Conservation (phyloP, 2,888 invertebrate genomes). For the Megalurothrips usitatus region DNA sequence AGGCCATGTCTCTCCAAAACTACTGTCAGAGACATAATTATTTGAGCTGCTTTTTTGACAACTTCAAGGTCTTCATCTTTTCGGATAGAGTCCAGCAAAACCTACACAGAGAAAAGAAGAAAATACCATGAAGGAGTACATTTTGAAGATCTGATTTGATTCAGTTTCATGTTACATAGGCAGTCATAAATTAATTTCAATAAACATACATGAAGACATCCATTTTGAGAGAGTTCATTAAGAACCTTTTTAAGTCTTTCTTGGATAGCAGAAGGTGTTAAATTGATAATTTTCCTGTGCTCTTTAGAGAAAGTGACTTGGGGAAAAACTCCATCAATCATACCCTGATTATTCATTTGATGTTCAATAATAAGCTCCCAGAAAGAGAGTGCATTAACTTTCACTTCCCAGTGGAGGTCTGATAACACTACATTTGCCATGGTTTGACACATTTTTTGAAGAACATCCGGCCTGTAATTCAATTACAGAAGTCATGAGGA, state of each 20-base stretch:
- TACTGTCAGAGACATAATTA: conserved; percentile 53
- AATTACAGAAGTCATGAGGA: neutral
- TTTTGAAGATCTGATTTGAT: neutral
- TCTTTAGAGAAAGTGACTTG: conserved; percentile 74
- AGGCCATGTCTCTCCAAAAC: conserved; percentile 57
- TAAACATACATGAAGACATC: conserved; percentile 58
- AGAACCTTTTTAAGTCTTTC: conserved; percentile 61
- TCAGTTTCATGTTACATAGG: conserved; percentile 26
- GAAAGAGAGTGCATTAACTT: conserved; percentile 63
- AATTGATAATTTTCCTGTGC: conserved; percentile 67
- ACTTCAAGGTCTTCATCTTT: conserved; percentile 70
- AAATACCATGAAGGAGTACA: conserved; percentile 28
- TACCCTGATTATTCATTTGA: conserved; percentile 68
- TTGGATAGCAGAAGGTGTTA: conserved; percentile 63
- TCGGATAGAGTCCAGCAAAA: conserved; percentile 59
- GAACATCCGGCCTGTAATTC: conserved; percentile 36
- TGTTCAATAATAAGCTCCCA: conserved; percentile 66
- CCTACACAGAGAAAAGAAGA: conserved; percentile 39
- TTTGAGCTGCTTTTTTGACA: conserved; percentile 55
- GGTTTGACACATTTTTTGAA: conserved; percentile 56
- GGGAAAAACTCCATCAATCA: conserved; percentile 76
- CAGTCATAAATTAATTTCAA: conserved; percentile 3
- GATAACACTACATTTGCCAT: conserved; percentile 49
- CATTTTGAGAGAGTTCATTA: conserved; percentile 61
- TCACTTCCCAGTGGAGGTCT: conserved; percentile 81